phyloP scores from a whole-genome alignment of 1,140 invertebrate genomes.

The Leptinotarsa defecta region DNA sequence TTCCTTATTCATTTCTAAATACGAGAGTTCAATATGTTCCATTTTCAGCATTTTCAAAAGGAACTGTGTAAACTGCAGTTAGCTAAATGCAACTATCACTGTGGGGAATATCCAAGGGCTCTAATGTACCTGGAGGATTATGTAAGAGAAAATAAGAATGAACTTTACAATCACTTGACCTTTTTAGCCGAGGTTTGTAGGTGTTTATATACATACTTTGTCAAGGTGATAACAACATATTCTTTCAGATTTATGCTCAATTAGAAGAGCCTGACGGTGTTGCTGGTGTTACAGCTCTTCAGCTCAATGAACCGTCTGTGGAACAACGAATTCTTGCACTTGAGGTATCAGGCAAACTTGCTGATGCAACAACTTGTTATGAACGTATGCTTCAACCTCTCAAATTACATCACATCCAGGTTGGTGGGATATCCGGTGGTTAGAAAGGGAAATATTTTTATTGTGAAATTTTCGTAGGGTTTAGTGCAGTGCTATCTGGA shows the following conservation, averaged over 20 bases:
- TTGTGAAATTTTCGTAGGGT: slow-evolving; percentile 57
- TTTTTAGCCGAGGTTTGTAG: slow-evolving; percentile 63
- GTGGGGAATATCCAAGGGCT: slow-evolving; percentile 73
- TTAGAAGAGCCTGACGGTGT: slow-evolving; percentile 79
- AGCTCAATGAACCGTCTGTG: slow-evolving; percentile 68
- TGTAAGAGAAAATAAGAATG: slow-evolving; percentile 63
- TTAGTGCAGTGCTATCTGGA: slow-evolving; percentile 77
- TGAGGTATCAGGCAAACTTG: slow-evolving; percentile 71
- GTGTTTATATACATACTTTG: not conserved
- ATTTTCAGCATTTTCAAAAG: slow-evolving; percentile 60
- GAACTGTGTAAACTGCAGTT: slow-evolving; percentile 69
- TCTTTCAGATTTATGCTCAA: slow-evolving; percentile 67
- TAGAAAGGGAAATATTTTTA: not conserved
- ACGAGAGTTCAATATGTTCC: not conserved
- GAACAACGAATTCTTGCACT: slow-evolving; percentile 74
- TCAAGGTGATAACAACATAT: not conserved
- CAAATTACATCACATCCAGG: slow-evolving; percentile 62
- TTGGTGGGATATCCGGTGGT: slow-evolving; percentile 33
- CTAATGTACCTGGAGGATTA: slow-evolving; percentile 76
- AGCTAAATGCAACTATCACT: slow-evolving; percentile 71
- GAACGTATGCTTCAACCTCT: slow-evolving; percentile 68
- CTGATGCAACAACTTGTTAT: slow-evolving; percentile 78
- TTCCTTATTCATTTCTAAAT: too few relatives aligned
- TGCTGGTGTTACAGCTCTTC: slow-evolving; percentile 68
- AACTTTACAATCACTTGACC: slow-evolving; percentile 65